Percentiles rank a stretch among this genome's conserved stretches.
Conservation (phyloP, 2,113 vertebrate species). For the Microcebus tavaratra region DNA sequence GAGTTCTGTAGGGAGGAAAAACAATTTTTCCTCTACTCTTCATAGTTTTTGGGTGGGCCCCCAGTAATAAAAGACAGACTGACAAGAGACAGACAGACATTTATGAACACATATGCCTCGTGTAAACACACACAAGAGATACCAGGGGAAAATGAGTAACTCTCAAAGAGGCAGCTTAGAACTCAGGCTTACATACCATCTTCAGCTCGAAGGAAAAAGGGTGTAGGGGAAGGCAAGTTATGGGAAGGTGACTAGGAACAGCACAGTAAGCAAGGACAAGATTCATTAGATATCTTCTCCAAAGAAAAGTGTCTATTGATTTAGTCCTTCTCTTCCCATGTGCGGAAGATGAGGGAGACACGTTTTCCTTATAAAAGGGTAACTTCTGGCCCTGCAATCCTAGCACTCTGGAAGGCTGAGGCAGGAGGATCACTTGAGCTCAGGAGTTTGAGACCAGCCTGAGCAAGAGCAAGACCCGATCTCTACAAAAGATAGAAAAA, state of each 20-base stretch:
- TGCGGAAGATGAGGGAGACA: not conserved
- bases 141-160: not conserved
- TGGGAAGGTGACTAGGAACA: not conserved
- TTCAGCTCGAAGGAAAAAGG: not conserved
- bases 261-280: not conserved
- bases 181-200: not conserved
- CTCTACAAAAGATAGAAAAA: too few species aligned
- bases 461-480: too few species aligned
- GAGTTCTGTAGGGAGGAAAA: not conserved
- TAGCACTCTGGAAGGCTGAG: too few species aligned
- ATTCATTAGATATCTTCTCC: not conserved
- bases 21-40: not conserved
- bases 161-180: not conserved
- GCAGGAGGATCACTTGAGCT: too few species aligned
- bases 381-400: too few species aligned
- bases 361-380: not conserved
- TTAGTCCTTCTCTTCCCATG: not conserved
- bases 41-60: not conserved
- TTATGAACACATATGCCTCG: not conserved
- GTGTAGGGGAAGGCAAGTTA: not conserved
- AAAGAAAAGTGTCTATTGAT: not conserved
- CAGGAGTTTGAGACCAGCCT: too few species aligned
- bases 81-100: not conserved
- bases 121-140: not conserved
- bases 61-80: not conserved